These are phyloP conservation scores for Nematostella vectensis DNA, from an alignment of 92 coral and sea anemone species.

Conservation along the genomic window DNA sequence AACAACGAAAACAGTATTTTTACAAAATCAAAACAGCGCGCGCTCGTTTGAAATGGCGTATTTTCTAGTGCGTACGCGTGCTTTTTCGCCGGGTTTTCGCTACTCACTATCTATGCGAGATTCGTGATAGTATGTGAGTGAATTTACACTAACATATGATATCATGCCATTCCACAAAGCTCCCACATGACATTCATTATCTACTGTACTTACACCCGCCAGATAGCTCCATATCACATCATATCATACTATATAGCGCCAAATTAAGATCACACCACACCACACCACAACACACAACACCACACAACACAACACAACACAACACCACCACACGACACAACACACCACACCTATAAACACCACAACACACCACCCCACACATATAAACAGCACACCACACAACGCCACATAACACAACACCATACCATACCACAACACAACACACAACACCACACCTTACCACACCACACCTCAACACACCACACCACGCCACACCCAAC, in stretches of 20 bases:
- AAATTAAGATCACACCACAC: not conserved
- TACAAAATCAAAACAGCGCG: too few relatives aligned
- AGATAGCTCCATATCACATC: slow-evolving; percentile 11
- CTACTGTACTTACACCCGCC: too few relatives aligned
- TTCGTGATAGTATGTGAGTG: too few relatives aligned
- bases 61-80: too few relatives aligned
- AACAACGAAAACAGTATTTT: too few relatives aligned
- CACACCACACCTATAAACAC: slow-evolving; percentile 13
- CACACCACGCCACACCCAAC: slow-evolving; percentile 14
- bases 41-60: too few relatives aligned
- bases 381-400: slow-evolving; percentile 4
- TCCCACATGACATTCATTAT: too few relatives aligned
- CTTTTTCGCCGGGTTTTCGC: too few relatives aligned
- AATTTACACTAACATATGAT: too few relatives aligned
- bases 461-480: slow-evolving; percentile 1
- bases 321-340: slow-evolving; percentile 6
- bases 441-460: slow-evolving; percentile 7
- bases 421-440: slow-evolving; percentile 15
- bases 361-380: slow-evolving; percentile 9
- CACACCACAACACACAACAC: slow-evolving; percentile 9
- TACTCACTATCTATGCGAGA: too few relatives aligned
- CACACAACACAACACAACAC: slow-evolving; percentile 10
- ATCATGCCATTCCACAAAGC: too few relatives aligned
- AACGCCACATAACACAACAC: slow-evolving; percentile 11
- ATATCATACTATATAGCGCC: slow-evolving; percentile 10